Evolutionary conservation across 2,888 invertebrate genomes (phyloP).

Genomic region (Pristionchus maxplancki): DNA sequence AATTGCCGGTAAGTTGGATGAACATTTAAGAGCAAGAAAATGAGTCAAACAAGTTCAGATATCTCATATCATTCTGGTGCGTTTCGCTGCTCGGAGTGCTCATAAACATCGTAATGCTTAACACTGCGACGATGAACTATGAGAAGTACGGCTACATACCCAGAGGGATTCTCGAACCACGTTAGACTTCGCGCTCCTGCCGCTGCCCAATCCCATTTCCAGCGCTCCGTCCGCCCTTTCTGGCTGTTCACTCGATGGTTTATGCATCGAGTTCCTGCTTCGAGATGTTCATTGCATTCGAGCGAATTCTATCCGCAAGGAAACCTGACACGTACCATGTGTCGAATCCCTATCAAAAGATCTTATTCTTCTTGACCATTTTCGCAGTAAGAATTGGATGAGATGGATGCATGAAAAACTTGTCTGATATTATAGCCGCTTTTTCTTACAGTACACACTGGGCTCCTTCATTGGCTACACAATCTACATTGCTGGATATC

Average conservation of each 20-base stretch:
- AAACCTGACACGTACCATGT: neutral
- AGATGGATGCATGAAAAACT: no score
- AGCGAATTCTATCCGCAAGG: neutral
- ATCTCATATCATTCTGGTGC: slow-evolving; percentile 12
- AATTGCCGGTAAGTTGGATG: neutral
- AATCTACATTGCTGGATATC: neutral
- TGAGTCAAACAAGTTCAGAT: no score
- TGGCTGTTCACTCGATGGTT: neutral
- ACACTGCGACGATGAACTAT: neutral
- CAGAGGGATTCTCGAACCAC: neutral
- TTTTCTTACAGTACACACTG: neutral
- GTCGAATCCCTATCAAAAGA: neutral
- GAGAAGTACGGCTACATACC: neutral
- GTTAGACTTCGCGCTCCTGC: neutral
- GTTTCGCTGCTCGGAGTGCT: neutral
- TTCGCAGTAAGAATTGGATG: slow-evolving; percentile 26
- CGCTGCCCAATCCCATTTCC: no score
- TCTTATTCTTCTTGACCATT: neutral
- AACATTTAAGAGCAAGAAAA: no score
- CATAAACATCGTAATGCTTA: neutral
- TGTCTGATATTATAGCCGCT: no score
- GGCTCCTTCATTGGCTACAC: neutral
- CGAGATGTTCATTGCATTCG: slow-evolving; percentile 19
- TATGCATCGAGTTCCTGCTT: slow-evolving; percentile 1
- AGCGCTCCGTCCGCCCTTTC: neutral